These are phyloP conservation scores for Diorhabda elongata DNA, from an alignment of 1,140 invertebrate genomes.

Conservation along the genomic window DNA sequence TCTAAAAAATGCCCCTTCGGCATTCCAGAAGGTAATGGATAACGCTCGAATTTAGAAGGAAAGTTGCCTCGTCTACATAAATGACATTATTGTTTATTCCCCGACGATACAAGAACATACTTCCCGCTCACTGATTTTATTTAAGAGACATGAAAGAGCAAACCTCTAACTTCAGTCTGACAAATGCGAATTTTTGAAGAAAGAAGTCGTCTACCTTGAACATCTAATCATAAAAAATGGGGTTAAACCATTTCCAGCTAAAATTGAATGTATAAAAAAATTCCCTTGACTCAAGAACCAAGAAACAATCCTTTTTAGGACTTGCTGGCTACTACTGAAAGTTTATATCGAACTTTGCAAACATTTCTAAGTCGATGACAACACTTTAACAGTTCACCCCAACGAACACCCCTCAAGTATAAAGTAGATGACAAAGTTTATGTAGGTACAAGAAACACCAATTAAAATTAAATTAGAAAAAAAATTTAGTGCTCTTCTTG, in stretches of 20 bases:
- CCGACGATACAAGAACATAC: too few relatives aligned
- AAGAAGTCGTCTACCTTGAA: slow-evolving; percentile 48
- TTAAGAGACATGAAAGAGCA: too few relatives aligned
- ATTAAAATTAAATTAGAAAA: slow-evolving; percentile 23
- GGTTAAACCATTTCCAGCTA: slow-evolving; percentile 44
- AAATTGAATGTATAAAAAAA: slow-evolving; percentile 42
- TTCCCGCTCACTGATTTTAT: slow-evolving; percentile 34
- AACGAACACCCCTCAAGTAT: slow-evolving; percentile 24
- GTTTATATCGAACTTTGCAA: slow-evolving; percentile 9
- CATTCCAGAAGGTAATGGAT: too few relatives aligned
- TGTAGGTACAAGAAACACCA: slow-evolving; percentile 24
- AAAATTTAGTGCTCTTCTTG: slow-evolving; percentile 24
- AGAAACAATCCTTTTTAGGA: slow-evolving; percentile 47
- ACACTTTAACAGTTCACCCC: slow-evolving; percentile 14
- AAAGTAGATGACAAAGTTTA: slow-evolving; percentile 18
- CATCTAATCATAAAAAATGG: slow-evolving; percentile 45
- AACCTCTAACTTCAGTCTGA: slow-evolving; percentile 43
- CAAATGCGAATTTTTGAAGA: slow-evolving; percentile 45
- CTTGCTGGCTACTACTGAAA: slow-evolving; percentile 24
- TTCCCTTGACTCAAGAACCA: slow-evolving; percentile 42
- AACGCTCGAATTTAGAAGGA: too few relatives aligned
- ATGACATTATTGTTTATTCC: too few relatives aligned
- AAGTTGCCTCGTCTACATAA: too few relatives aligned
- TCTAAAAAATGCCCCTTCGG: too few relatives aligned
- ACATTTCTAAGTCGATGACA: slow-evolving; percentile 1